A percentile compares a stretch with the other conserved stretches of the same genome.
Evolutionary conservation across 2,888 invertebrate species (phyloP).

Genomic region (Ornithoptera priamus): DNA sequence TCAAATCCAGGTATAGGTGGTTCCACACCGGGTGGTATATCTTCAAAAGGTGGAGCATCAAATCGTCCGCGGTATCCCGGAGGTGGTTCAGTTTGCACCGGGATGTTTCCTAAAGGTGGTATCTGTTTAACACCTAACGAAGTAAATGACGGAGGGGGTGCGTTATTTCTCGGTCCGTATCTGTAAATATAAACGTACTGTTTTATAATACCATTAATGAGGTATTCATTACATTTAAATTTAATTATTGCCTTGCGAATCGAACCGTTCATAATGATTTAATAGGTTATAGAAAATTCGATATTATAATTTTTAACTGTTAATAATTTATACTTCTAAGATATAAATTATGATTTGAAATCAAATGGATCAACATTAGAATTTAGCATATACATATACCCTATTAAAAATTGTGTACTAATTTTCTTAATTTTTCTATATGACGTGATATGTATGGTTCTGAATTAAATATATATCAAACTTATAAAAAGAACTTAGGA

Average conservation of each 20-base stretch:
- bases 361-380: no score
- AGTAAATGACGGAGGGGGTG: constrained; percentile 59
- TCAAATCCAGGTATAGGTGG: constrained; percentile 83
- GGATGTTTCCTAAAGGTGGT: constrained; percentile 54
- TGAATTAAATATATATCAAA: no score
- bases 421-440: no score
- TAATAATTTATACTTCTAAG: no score
- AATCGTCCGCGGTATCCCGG: constrained; percentile 69
- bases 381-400: no score
- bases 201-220: constrained; percentile 34
- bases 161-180: constrained; percentile 65
- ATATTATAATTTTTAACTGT: background rate
- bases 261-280: constrained; percentile 43
- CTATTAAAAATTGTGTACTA: no score
- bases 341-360: no score
- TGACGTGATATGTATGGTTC: no score
- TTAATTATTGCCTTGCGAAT: constrained; percentile 47
- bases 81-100: constrained; percentile 54
- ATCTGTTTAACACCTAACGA: constrained; percentile 61
- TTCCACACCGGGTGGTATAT: constrained; percentile 82
- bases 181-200: constrained; percentile 54
- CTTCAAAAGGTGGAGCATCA: constrained; percentile 75
- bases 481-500: no score
- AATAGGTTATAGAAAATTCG: background rate
- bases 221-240: constrained; percentile 5